Base-by-base conservation (phyloP, 2,113 vertebrate species). In the Condylura cristata region DNA sequence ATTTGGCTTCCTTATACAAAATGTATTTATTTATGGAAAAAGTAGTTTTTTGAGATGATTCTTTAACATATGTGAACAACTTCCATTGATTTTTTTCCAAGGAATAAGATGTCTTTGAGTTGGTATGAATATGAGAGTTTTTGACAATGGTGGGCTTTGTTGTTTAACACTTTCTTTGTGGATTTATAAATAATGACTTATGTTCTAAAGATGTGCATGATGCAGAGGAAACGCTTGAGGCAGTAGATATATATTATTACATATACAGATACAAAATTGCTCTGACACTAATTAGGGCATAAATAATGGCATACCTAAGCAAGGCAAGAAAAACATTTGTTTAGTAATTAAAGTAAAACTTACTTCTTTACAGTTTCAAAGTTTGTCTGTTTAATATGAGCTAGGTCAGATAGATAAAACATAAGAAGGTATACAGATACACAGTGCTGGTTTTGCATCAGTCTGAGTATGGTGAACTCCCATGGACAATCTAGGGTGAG, bases 1-100 rank as follows among this genome's bases (percentile, higher is more conserved):
- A 96, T 96, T 97, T 97, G 97, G 97, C 96, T 97, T 96, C 96
- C 96, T 96, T 96, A 95, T 95, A 97, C 90, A 96, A 97, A 95
- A 97, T 95, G 89, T 91, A 96, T 94, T 96, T 97, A 97, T 96
- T 97, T 97, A 97, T 97, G 94, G 97, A 96, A 94, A 96, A 97
- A 96, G 96, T 95, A 93, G 71, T 81, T 94, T 91, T 96, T 93
- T 93, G 83, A 96, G 78, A 94, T 93, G 95, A 94, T 96, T 96
- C 84, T 96, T 97, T 96, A 97, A 85, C 95, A 97, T 97, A 96
- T 97, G 97, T 97, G 96, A 94, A 96, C 96, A 96, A 83, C 87
- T 96, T 92, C 71, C 92, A 97, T 37, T 96, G 92, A 96, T 95
- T 84, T 94, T 85, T 56, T 46, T 41, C 56, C 89, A 86, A 95